Base-by-base conservation (phyloP, 2,797 vertebrate genomes). In the Hydrocynus forskahlii region DNA sequence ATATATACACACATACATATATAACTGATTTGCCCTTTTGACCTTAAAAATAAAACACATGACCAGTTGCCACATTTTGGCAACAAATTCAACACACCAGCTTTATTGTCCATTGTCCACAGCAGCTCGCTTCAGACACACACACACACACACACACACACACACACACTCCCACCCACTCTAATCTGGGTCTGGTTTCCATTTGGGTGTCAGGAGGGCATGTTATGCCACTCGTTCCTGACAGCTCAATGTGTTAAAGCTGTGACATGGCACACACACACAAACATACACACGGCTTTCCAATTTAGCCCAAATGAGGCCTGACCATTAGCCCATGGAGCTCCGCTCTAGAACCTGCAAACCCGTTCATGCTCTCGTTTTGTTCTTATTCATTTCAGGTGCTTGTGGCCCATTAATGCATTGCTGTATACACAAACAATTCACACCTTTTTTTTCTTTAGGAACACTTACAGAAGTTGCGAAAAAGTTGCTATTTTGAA, bases 201-300 rank as follows among this genome's bases (percentile, higher is more conserved):
- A 85, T 88, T 85, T 85, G 76, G 75, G 74, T 67, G 83, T 87
- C 81, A 79, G 67, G 69, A 84, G 83, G 78, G 69, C 78, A 35
- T 52, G 78, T 63, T 78, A 60, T 40, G 48, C 55, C 60, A 75
- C 77, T 83, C 78, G 50, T 60, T n/a, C 78, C 78, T 82, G 80
- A 88, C 83, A 81, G 86, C 84, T 87, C 83, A 50, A 85, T 62
- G 84, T 83, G 84, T 86, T 84, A 85, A 82, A 86, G 78, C 86
- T 84, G 72, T 85, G 84, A 86, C 84, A 85, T 75, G 71, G 74
- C 78, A 81, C 82, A 85, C 76, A 71, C 80, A 82, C 78, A 75
- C 25, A 73, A 59, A 71, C 57, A 63, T 60, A 25, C 72, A 45
- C 72, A 75, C 59, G 75, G 9, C 80, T 81, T 84, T 79, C 64